Evolutionary conservation across 2,113 vertebrate genomes (phyloP).

Genomic region (Nipponia nippon): DNA sequence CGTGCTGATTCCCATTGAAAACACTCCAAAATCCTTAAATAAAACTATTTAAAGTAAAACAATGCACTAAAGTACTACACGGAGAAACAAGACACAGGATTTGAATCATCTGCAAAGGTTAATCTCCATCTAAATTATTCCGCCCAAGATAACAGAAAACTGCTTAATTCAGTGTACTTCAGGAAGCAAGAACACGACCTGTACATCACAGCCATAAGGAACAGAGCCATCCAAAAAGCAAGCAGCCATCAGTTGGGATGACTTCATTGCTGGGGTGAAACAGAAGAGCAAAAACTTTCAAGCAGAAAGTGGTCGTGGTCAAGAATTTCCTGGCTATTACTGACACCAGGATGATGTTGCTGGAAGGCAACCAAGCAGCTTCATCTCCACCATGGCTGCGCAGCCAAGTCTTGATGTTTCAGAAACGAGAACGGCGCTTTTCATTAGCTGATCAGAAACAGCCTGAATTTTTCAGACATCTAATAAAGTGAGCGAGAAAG

Average conservation of each 20-base stretch:
- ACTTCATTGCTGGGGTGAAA: slow-evolving; percentile 43
- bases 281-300: slow-evolving; percentile 20
- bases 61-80: neutral
- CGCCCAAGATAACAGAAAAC: neutral
- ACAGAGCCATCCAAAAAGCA: neutral
- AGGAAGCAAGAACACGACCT: neutral
- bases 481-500: neutral
- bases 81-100: neutral
- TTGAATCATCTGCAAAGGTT: neutral
- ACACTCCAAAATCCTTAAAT: neutral
- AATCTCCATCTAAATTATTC: neutral
- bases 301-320: neutral
- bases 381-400: neutral
- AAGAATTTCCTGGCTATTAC: slow-evolving; percentile 37
- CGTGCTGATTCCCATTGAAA: neutral
- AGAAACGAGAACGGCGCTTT: neutral
- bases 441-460: slow-evolving; percentile 24
- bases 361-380: slow-evolving; percentile 18
- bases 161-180: neutral
- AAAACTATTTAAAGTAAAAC: neutral
- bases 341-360: slow-evolving; percentile 18
- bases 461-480: neutral
- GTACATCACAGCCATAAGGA: neutral
- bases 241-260: neutral
- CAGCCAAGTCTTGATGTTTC: slow-evolving; percentile 10